A percentile compares a stretch with the other conserved stretches of the same genome.
Evolutionary conservation across 2,113 vertebrate species (phyloP).

Genomic region (Todiramphus chloris): DNA sequence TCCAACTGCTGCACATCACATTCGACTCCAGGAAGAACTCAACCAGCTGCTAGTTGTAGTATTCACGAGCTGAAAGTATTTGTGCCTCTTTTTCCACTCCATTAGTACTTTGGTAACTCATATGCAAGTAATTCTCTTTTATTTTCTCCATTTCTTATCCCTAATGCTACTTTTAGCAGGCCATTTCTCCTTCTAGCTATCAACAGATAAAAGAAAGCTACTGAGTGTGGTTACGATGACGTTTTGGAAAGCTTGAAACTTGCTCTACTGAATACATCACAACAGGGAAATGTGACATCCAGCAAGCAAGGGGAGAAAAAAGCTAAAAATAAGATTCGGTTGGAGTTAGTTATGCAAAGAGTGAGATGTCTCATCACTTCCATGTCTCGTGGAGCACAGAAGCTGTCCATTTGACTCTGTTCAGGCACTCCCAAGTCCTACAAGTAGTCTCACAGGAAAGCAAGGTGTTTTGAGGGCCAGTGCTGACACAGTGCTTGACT

Average conservation of each 20-base stretch:
- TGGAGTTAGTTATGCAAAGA: background rate
- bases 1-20: background rate
- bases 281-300: background rate
- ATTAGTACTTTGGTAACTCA: background rate
- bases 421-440: background rate
- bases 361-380: background rate
- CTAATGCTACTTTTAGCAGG: background rate
- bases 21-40: background rate
- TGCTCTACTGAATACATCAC: background rate
- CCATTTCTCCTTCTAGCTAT: background rate
- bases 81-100: background rate
- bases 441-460: background rate
- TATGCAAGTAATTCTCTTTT: background rate
- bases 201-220: background rate
- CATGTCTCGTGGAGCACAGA: background rate
- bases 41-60: background rate
- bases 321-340: background rate
- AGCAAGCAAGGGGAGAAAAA: background rate
- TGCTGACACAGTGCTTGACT: background rate
- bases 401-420: background rate
- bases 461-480: background rate
- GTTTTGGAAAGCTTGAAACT: background rate
- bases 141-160: background rate
- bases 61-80: background rate
- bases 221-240: accelerated